These are phyloP conservation scores for Lepus timidus DNA, from an alignment of 2,113 vertebrate genomes.

Conservation along the genomic window DNA sequence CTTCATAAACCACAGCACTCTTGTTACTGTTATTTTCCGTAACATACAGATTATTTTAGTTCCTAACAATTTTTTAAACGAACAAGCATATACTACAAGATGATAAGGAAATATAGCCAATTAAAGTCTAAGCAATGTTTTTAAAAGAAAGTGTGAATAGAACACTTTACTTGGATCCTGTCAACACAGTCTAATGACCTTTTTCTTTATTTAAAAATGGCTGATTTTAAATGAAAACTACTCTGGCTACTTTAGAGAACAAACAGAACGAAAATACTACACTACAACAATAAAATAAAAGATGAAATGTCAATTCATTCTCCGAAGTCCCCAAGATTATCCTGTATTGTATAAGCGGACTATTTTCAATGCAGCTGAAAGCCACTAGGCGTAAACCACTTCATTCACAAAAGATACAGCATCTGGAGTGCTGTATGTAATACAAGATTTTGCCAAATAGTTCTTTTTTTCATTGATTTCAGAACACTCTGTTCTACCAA, in stretches of 20 bases:
- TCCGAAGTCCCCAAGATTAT: background rate
- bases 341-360: background rate
- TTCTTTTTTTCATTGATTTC: background rate
- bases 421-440: background rate
- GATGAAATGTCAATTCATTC: slow-evolving; percentile 59
- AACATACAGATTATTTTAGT: slow-evolving; percentile 23
- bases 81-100: slow-evolving; percentile 22
- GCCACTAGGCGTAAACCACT: background rate
- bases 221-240: slow-evolving; percentile 67
- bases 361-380: slow-evolving; percentile 40
- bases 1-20: background rate
- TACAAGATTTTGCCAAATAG: background rate
- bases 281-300: slow-evolving; percentile 51
- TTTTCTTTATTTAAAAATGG: slow-evolving; percentile 67
- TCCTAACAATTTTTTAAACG: slow-evolving; percentile 7
- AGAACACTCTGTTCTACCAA: background rate
- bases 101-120: slow-evolving; percentile 57
- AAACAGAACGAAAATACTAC: slow-evolving; percentile 44
- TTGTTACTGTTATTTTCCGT: background rate
- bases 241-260: slow-evolving; percentile 40
- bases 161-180: slow-evolving; percentile 43
- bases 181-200: slow-evolving; percentile 52
- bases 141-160: slow-evolving; percentile 39
- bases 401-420: slow-evolving; percentile 29
- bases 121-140: slow-evolving; percentile 50